Base-by-base conservation (phyloP, 2,888 invertebrate genomes). In the Drosophila atripex region DNA sequence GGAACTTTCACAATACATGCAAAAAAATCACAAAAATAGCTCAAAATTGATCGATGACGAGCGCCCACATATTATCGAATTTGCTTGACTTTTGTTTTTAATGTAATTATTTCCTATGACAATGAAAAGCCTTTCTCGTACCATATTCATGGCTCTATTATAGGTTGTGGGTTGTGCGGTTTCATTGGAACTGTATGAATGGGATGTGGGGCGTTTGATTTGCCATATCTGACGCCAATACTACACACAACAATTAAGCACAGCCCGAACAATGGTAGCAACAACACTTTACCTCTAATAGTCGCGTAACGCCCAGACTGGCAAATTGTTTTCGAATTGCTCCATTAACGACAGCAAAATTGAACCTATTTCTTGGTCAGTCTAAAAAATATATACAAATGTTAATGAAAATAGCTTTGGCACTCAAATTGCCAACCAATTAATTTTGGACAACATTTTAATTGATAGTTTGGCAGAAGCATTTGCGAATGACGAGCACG, bases 1-100 rank as follows among this genome's bases (percentile, higher is more conserved):
- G 49, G n/a, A 38, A 75, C 82, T 82, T 82, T 86, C 88, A 65
- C 80, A 77, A 76, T 12, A 12, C 5, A 6, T 11, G 21, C 43
- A 43, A 43, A 18, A 12, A 41, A 18, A 16, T 18, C 8, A 47
- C 52, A 12, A 43, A 18, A 6, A 43, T 23, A 9, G 2, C 9
- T 6, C 46, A 52, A 18, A 39, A 41, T 32, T 54, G n/a, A 8
- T 55, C 53, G 38, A 49, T 52, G 55, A 53, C 50, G 39, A 41
- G 55, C 82, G 85, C 82, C 85, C 88, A 80, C 82, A 52, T 71
- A 50, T 55, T 71, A 56, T 70, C 35, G 54, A 46, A 60, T 66
- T 79, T 73, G 60, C 72, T 77, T 86, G 76, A 86, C 80, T 73
- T 75, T 59, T 77, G 71, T 83, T 78, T 79, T 79, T 80, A 84